Conservation (phyloP, 2,113 vertebrate species). For the Ceratotherium simum region DNA sequence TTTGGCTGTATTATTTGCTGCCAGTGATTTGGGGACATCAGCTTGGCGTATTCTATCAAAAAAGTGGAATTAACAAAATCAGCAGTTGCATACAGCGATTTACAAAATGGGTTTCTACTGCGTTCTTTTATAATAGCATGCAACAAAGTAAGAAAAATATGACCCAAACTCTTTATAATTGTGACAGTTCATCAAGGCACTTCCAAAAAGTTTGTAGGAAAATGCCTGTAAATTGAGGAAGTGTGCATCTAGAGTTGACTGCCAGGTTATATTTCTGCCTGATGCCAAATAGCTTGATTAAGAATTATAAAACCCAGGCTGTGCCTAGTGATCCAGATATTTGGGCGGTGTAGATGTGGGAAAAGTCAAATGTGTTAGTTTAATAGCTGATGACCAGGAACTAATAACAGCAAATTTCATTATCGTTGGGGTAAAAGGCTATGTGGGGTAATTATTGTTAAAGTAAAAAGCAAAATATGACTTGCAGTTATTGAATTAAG, state of each 20-base stretch:
- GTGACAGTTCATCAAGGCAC: slow-evolving; percentile 66
- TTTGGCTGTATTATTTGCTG: slow-evolving; percentile 72
- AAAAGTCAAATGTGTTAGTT: slow-evolving; percentile 80
- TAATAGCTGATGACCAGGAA: slow-evolving; percentile 85
- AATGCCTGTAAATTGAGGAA: slow-evolving; percentile 68
- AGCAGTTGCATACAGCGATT: slow-evolving; percentile 29
- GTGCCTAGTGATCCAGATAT: slow-evolving; percentile 61
- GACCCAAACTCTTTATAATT: slow-evolving; percentile 56
- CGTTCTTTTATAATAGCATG: slow-evolving; percentile 49
- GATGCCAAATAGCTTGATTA: slow-evolving; percentile 56
- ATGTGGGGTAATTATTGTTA: slow-evolving; percentile 85
- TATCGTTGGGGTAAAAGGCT: slow-evolving; percentile 78
- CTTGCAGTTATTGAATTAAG: slow-evolving; percentile 89
- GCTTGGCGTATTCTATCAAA: slow-evolving; percentile 38
- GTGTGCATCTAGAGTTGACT: slow-evolving; percentile 89
- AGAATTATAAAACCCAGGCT: slow-evolving; percentile 55
- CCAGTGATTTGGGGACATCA: slow-evolving; percentile 46
- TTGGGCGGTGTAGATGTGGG: slow-evolving; percentile 47
- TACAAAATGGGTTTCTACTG: slow-evolving; percentile 71
- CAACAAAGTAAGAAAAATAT: slow-evolving; percentile 62
- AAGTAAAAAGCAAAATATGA: slow-evolving; percentile 84
- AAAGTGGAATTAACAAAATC: slow-evolving; percentile 64
- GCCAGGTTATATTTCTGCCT: slow-evolving; percentile 74
- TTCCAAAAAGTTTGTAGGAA: slow-evolving; percentile 79
- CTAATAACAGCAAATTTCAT: slow-evolving; percentile 83